A percentile compares a stretch with the other conserved stretches of the same genome.
Evolutionary conservation across 1,140 invertebrate species (phyloP).

Genomic region (Listronotus oregonensis): DNA sequence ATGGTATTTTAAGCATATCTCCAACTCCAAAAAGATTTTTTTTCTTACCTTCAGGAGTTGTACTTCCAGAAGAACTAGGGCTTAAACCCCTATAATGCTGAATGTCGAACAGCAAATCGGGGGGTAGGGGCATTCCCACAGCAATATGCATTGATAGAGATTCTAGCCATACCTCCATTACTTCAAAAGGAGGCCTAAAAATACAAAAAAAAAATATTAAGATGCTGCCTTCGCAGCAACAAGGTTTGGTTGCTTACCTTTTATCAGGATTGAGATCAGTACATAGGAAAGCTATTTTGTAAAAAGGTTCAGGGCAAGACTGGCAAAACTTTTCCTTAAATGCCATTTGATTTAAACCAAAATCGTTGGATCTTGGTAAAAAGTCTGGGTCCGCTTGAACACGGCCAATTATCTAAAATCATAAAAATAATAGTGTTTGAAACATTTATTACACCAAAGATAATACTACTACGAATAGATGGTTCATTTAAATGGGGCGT

Average conservation of each 20-base stretch:
- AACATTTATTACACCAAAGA: constrained; percentile 1
- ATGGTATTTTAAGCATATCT: too few relatives aligned
- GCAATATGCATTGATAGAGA: constrained; percentile 74
- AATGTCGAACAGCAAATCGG: constrained; percentile 76
- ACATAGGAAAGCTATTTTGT: constrained; percentile 85
- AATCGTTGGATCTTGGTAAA: constrained; percentile 86
- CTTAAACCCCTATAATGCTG: constrained; percentile 69
- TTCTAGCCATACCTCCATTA: constrained; percentile 84
- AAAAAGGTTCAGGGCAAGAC: constrained; percentile 87
- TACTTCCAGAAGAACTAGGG: constrained; percentile 65
- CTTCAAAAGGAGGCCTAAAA: constrained; percentile 80
- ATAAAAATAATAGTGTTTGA: constrained; percentile 5
- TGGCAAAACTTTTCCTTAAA: constrained; percentile 88
- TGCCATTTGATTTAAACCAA: constrained; percentile 85
- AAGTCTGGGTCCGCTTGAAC: constrained; percentile 93
- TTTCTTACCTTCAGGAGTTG: constrained; percentile 59
- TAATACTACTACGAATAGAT: too few relatives aligned
- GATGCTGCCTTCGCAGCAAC: too few relatives aligned
- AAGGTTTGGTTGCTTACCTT: too few relatives aligned
- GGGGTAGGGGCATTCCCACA: constrained; percentile 65
- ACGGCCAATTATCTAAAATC: constrained; percentile 84
- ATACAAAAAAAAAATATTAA: background rate
- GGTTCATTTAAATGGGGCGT: too few relatives aligned
- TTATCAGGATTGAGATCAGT: constrained; percentile 88
- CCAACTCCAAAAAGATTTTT: too few relatives aligned